phyloP scores from a whole-genome alignment of 2,888 invertebrate species.

The Thalpophila matura region DNA sequence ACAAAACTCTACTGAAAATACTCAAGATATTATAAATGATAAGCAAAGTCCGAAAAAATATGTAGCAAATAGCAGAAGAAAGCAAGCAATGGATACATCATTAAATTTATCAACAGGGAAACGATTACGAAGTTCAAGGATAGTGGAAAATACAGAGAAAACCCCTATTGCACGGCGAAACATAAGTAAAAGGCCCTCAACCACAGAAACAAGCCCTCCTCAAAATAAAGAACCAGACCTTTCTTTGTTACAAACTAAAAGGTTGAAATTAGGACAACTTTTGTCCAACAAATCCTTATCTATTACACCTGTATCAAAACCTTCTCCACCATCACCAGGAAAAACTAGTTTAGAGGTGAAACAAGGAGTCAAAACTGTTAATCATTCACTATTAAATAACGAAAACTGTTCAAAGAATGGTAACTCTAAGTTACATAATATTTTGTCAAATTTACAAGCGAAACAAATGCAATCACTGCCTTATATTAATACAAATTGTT shows the following conservation, averaged over 20 bases:
- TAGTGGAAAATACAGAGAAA: slow-evolving; percentile 82
- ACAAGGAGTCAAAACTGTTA: slow-evolving; percentile 73
- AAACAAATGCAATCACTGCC: slow-evolving; percentile 82
- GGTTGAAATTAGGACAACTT: slow-evolving; percentile 85
- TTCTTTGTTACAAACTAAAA: slow-evolving; percentile 81
- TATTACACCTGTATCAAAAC: slow-evolving; percentile 79
- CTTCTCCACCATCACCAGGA: slow-evolving; percentile 72
- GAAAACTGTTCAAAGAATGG: slow-evolving; percentile 89
- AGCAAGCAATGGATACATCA: slow-evolving; percentile 69
- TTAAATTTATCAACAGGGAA: slow-evolving; percentile 79
- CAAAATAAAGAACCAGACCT: slow-evolving; percentile 79
- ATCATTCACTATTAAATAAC: slow-evolving; percentile 83
- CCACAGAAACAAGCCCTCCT: slow-evolving; percentile 73
- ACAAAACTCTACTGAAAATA: slow-evolving; percentile 73
- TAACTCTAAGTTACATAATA: slow-evolving; percentile 88
- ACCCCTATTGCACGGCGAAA: slow-evolving; percentile 72
- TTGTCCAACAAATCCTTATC: slow-evolving; percentile 83
- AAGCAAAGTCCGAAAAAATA: slow-evolving; percentile 75
- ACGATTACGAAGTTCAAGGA: slow-evolving; percentile 84
- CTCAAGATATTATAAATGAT: slow-evolving; percentile 76
- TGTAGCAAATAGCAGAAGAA: slow-evolving; percentile 80
- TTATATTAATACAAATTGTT: slow-evolving; percentile 76
- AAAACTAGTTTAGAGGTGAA: slow-evolving; percentile 74
- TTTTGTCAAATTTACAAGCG: slow-evolving; percentile 85
- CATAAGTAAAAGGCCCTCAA: slow-evolving; percentile 76